These are phyloP conservation scores for Rhinoraja longicauda DNA, from an alignment of 2,797 vertebrate species.

Conservation along the genomic window DNA sequence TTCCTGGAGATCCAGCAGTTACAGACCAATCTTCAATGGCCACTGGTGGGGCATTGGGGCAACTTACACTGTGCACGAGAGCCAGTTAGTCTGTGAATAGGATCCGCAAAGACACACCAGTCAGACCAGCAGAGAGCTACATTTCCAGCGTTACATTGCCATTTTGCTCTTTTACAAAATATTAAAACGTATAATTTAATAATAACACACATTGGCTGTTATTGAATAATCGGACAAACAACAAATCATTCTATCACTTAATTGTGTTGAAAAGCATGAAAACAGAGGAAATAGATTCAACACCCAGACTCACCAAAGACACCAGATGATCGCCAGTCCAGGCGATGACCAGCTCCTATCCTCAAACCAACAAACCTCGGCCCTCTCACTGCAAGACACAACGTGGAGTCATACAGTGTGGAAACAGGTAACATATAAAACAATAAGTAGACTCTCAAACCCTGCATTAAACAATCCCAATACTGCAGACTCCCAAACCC, in stretches of 20 bases:
- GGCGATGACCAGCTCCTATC: conserved; percentile 75
- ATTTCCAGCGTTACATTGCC: background rate
- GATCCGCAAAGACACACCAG: background rate
- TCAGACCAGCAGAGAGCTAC: background rate
- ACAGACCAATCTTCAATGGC: too few relatives aligned
- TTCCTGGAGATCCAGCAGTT: too few relatives aligned
- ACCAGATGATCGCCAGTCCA: conserved; percentile 78
- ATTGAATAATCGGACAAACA: background rate
- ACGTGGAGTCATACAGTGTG: too few relatives aligned
- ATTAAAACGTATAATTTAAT: background rate
- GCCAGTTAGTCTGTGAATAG: background rate
- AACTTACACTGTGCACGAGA: too few relatives aligned
- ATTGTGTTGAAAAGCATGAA: background rate
- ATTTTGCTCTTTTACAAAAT: background rate
- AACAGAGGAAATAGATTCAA: background rate
- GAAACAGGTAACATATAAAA: too few relatives aligned
- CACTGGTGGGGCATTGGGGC: too few relatives aligned
- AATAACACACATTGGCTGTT: background rate
- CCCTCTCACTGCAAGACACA: conserved; percentile 66
- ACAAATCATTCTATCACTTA: background rate
- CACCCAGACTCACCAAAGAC: conserved; percentile 66
- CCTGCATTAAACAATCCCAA: too few relatives aligned
- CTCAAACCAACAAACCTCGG: conserved; percentile 63
- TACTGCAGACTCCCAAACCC: background rate
- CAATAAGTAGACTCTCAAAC: too few relatives aligned